Evolutionary conservation across 64 coral and sea anemone genomes (phyloP).

Genomic region (Actinia tenebrosa): DNA sequence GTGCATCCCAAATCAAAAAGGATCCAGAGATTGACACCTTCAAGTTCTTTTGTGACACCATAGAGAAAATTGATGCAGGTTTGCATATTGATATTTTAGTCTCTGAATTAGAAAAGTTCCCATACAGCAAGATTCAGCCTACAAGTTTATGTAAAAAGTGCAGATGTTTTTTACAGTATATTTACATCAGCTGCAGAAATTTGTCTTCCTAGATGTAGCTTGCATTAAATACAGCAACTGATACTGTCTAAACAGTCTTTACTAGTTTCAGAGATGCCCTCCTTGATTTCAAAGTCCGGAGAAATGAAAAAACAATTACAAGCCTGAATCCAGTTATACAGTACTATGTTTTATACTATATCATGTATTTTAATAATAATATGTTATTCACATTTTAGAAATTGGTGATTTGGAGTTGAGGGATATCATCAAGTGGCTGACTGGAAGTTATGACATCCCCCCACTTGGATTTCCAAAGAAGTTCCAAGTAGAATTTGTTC

Average conservation of each 20-base stretch:
- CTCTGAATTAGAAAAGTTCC: background rate
- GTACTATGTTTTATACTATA: background rate
- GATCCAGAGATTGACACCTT: slow-evolving; percentile 49
- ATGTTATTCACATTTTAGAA: slow-evolving; percentile 8
- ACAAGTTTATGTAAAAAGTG: slow-evolving; percentile 18
- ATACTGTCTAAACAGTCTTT: background rate
- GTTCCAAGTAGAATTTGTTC: slow-evolving; percentile 30
- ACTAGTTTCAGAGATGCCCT: too few relatives aligned
- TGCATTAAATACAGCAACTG: too few relatives aligned
- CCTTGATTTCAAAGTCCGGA: background rate
- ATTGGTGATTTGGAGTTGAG: slow-evolving; percentile 8
- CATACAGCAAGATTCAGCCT: too few relatives aligned
- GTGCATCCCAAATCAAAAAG: slow-evolving; percentile 25
- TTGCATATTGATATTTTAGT: background rate
- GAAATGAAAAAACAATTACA: background rate
- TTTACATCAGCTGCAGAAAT: background rate
- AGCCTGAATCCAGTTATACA: background rate
- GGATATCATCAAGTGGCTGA: slow-evolving; percentile 12
- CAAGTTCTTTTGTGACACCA: slow-evolving; percentile 60
- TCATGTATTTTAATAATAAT: background rate
- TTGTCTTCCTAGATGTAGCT: background rate
- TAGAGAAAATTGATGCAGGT: slow-evolving; percentile 18
- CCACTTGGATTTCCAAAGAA: slow-evolving; percentile 32
- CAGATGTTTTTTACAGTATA: too few relatives aligned
- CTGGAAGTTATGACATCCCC: background rate